Conservation (phyloP, 2,797 vertebrate genomes). For the Lacerta viridis region DNA sequence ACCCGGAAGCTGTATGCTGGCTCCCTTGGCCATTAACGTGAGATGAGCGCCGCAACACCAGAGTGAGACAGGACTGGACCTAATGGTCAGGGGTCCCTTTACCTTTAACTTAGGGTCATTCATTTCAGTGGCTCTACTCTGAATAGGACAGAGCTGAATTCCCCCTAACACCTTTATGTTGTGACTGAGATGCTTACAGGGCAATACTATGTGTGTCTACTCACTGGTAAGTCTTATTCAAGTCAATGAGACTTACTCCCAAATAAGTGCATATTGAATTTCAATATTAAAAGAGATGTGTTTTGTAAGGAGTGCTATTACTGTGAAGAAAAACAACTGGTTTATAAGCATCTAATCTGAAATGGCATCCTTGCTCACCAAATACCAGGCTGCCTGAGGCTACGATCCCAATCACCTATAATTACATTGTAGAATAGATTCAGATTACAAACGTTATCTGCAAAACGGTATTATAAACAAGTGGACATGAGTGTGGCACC, state of each 20-base stretch:
- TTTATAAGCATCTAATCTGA: background rate
- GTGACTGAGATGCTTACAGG: background rate
- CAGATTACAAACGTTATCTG: constrained; percentile 15
- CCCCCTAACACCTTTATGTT: background rate
- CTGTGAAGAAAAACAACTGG: background rate
- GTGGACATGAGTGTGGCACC: background rate
- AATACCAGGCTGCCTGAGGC: background rate
- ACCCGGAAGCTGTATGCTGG: too few relatives aligned
- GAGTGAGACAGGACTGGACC: too few relatives aligned
- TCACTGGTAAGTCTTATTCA: background rate
- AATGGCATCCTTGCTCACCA: background rate
- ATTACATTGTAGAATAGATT: background rate
- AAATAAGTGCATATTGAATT: background rate
- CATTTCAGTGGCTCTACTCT: too few relatives aligned
- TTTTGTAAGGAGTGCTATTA: background rate
- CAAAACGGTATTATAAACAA: background rate
- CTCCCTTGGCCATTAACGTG: too few relatives aligned
- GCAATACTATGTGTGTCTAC: background rate
- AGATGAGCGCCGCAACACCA: too few relatives aligned
- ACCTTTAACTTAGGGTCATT: too few relatives aligned
- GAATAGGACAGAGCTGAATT: too few relatives aligned
- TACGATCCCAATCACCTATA: accelerated
- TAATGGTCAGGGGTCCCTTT: too few relatives aligned
- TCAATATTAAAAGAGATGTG: background rate
- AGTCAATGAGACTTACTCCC: background rate